phyloP scores from a whole-genome alignment of 2,888 invertebrate genomes.

The Melieria picta region DNA sequence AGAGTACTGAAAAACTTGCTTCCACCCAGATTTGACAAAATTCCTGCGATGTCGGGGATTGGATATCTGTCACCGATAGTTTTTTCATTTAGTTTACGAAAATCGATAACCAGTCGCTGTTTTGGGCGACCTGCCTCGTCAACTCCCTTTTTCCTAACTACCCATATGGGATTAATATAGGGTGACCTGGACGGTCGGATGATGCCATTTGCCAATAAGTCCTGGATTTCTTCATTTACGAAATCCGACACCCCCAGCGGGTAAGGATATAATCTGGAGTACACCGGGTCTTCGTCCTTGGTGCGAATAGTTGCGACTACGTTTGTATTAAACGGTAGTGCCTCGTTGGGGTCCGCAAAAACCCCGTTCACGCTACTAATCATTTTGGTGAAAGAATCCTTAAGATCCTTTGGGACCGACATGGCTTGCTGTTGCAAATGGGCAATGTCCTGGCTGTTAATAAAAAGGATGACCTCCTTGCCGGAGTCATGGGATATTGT shows the following conservation, averaged over 20 bases:
- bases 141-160: slow-evolving; percentile 26
- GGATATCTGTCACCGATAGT: slow-evolving; percentile 29
- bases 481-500: slow-evolving; percentile 18
- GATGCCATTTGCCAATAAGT: slow-evolving; percentile 28
- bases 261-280: slow-evolving; percentile 33
- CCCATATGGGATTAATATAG: slow-evolving; percentile 33
- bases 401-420: slow-evolving; percentile 6
- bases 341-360: slow-evolving; percentile 32
- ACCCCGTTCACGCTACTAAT: slow-evolving; percentile 15
- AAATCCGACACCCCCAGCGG: slow-evolving; percentile 30
- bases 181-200: slow-evolving; percentile 30
- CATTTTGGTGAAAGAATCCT: slow-evolving; percentile 18
- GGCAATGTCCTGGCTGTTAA: slow-evolving; percentile 24
- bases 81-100: slow-evolving; percentile 31
- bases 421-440: slow-evolving; percentile 4
- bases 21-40: slow-evolving; percentile 6
- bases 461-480: slow-evolving; percentile 21
- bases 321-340: slow-evolving; percentile 31
- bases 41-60: slow-evolving; percentile 10
- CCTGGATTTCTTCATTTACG: slow-evolving; percentile 21
- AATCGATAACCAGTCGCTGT: slow-evolving; percentile 26
- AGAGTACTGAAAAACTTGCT: slow-evolving; percentile 12
- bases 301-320: slow-evolving; percentile 32
- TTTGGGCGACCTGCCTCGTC: slow-evolving; percentile 28
- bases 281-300: slow-evolving; percentile 24